These are phyloP conservation scores for Caenorhabditis macrosperma DNA, from an alignment of 2,888 invertebrate genomes.

Conservation along the genomic window DNA sequence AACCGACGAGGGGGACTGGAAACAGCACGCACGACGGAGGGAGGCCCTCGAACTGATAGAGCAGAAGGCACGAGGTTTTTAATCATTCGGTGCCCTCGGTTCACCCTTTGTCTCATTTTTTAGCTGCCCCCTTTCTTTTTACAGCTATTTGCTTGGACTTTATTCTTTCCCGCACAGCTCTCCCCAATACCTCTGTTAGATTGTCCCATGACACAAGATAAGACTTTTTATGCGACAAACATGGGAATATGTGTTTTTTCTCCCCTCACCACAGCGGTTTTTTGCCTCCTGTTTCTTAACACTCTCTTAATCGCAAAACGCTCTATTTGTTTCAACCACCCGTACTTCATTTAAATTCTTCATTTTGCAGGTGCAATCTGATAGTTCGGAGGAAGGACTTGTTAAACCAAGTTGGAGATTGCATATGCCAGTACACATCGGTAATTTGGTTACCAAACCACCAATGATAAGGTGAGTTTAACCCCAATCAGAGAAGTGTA, in stretches of 20 bases:
- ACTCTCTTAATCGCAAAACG: background rate
- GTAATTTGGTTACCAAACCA: conserved; percentile 36
- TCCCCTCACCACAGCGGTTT: background rate
- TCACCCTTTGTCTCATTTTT: conserved; percentile 45
- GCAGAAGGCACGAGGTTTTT: conserved; percentile 37
- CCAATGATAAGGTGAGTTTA: conserved; percentile 40
- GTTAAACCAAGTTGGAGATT: conserved; percentile 35
- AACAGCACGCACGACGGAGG: background rate
- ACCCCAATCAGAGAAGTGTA: background rate
- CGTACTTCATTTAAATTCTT: background rate
- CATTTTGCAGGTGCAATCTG: conserved; percentile 51
- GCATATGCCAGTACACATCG: conserved; percentile 42
- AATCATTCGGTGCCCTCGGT: conserved; percentile 48
- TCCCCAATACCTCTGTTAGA: conserved; percentile 15
- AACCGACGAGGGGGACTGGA: conserved; percentile 14
- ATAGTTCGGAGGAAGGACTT: conserved; percentile 40
- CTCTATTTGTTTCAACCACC: conserved; percentile 1
- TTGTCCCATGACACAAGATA: conserved; percentile 44
- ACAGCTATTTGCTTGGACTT: conserved; percentile 44
- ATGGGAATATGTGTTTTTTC: conserved; percentile 31
- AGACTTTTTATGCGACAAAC: conserved; percentile 21
- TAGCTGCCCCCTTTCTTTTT: conserved; percentile 6
- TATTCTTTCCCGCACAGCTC: conserved; percentile 3
- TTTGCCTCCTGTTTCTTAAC: background rate
- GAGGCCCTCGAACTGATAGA: conserved; percentile 7